phyloP scores from a whole-genome alignment of 2,888 invertebrate genomes.

The Cheilosia impressa region DNA sequence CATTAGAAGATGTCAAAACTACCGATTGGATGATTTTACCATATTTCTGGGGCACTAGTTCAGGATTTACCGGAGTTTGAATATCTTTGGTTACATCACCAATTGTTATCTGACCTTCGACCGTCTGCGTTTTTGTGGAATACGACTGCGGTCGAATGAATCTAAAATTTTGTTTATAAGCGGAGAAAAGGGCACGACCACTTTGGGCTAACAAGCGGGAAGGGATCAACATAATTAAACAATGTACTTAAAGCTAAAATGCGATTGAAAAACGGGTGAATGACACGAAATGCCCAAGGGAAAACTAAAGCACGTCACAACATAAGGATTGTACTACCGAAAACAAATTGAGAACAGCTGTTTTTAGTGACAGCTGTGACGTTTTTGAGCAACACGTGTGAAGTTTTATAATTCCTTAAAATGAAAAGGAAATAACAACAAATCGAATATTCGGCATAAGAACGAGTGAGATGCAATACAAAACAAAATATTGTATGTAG shows the following conservation, averaged over 20 bases:
- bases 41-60: conserved; percentile 90
- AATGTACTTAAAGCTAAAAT: conserved; percentile 43
- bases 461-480: conserved; percentile 13
- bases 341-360: conserved; percentile 35
- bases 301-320: conserved; percentile 25
- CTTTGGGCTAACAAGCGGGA: conserved; percentile 39
- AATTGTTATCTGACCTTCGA: conserved; percentile 87
- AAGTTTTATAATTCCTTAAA: not conserved
- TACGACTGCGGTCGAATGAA: conserved; percentile 26
- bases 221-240: conserved; percentile 43
- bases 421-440: conserved; percentile 60
- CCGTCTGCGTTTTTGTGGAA: conserved; percentile 52
- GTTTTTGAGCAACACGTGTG: conserved; percentile 36
- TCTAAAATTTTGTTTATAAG: conserved; percentile 16
- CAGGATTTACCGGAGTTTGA: conserved; percentile 87
- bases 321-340: not conserved
- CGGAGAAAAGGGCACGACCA: conserved; percentile 13
- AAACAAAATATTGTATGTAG: conserved; percentile 25
- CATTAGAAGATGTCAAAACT: not conserved
- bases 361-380: conserved; percentile 21
- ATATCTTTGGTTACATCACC: conserved; percentile 89
- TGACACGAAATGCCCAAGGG: not conserved
- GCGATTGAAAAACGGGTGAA: not conserved
- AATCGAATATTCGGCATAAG: not conserved
- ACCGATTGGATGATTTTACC: conserved; percentile 76